Evolutionary conservation across 2,113 vertebrate species (phyloP).

Genomic region (Poeciliopsis prolifica): DNA sequence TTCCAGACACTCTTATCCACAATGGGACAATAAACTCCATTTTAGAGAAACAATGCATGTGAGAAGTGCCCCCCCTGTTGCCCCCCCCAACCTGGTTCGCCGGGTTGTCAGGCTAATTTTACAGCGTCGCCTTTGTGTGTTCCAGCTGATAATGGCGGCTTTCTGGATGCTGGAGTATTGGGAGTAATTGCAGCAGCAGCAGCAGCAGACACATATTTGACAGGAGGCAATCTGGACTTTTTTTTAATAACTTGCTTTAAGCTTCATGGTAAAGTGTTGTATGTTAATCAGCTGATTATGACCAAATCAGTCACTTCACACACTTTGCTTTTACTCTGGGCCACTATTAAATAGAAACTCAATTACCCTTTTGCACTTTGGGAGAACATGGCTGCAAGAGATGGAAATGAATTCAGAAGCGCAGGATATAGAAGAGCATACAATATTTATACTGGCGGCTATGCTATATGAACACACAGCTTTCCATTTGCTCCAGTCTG

Average conservation of each 20-base stretch:
- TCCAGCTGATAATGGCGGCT: slow-evolving; percentile 57
- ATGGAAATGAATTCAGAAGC: slow-evolving; percentile 28
- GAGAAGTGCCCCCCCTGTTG: slow-evolving; percentile 2
- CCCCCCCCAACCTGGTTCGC: slow-evolving; percentile 4
- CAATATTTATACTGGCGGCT: slow-evolving; percentile 28
- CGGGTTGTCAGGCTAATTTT: slow-evolving; percentile 21
- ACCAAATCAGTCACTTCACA: slow-evolving; percentile 30
- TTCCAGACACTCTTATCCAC: slow-evolving; percentile 66
- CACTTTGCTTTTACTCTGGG: slow-evolving; percentile 22
- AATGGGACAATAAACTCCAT: slow-evolving; percentile 58
- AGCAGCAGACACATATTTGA: slow-evolving; percentile 34
- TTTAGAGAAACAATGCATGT: slow-evolving; percentile 55
- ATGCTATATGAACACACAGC: slow-evolving; percentile 7
- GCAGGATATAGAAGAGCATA: slow-evolving; percentile 14
- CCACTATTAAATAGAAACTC: slow-evolving; percentile 13
- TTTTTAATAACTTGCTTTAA: slow-evolving; percentile 50
- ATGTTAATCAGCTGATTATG: slow-evolving; percentile 49
- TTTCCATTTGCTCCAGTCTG: neutral
- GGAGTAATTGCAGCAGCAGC: slow-evolving; percentile 38
- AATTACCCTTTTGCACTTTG: slow-evolving; percentile 31
- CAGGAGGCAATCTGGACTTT: slow-evolving; percentile 26
- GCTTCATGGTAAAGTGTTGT: slow-evolving; percentile 21
- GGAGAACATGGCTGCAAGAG: slow-evolving; percentile 4
- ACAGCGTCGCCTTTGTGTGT: slow-evolving; percentile 39
- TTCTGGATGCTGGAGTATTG: slow-evolving; percentile 36